Conservation (phyloP, 1,140 invertebrate species). For the Microvelia longipes region DNA sequence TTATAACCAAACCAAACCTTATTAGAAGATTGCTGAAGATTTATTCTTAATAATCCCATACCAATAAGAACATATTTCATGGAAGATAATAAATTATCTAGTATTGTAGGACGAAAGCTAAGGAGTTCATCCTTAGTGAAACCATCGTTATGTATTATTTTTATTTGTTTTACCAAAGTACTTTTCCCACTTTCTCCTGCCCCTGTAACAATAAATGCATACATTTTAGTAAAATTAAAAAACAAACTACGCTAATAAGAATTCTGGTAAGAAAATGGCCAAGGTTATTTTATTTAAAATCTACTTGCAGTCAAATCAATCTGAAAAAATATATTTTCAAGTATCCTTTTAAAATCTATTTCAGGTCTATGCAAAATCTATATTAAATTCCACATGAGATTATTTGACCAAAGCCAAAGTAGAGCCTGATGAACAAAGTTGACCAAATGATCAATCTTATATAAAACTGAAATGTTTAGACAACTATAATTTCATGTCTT, state of each 20-base stretch:
- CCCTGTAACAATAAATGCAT: slow-evolving; percentile 27
- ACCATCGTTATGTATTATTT: slow-evolving; percentile 61
- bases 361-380: no score
- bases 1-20: no score
- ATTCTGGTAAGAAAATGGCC: no score
- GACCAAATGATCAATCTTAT: no score
- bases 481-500: no score
- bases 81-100: slow-evolving; percentile 48
- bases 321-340: no score
- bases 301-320: not conserved
- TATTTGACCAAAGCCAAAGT: no score
- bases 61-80: slow-evolving; percentile 52
- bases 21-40: slow-evolving; percentile 41
- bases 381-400: no score
- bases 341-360: no score
- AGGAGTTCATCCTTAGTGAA: slow-evolving; percentile 49
- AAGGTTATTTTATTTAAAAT: not conserved
- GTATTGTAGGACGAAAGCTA: slow-evolving; percentile 44
- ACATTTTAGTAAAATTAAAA: no score
- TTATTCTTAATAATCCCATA: slow-evolving; percentile 47
- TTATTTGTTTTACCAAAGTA: slow-evolving; percentile 55
- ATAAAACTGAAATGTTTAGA: no score
- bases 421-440: no score
- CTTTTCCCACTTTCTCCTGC: slow-evolving; percentile 53
- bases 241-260: not conserved